Evolutionary conservation across 30 jellyfish, hydroid and myxozoan species (phyloP), one percentile per base, ranked within the genome.

Genomic region (Pseudorhiza aurosa): DNA sequence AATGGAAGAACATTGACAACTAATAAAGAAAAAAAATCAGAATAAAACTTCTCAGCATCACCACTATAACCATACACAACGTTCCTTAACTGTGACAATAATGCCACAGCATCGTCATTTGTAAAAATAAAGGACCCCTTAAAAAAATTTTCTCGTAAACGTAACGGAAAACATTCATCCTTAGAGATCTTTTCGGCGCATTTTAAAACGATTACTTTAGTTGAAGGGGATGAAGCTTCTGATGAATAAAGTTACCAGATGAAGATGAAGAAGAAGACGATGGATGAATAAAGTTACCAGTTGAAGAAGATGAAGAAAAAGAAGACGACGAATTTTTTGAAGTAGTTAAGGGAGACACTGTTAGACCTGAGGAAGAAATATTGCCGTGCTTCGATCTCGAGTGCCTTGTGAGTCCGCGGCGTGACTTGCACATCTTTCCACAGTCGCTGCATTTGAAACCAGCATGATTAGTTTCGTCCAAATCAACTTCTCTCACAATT

Each of bases 361-460:
- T 21, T 18, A 33, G 76, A 24, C 83, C n/a, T n/a, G n/a, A n/a
- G 49, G 72, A 44, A 43, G 56, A 1, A 72, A 72, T 50, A 47
- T 72, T 6, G 18, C 58, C 76, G 26, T 72, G 85, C 27, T 72
- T 72, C 85, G 55, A 45, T 44, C 28, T 72, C 9, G 77, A 44
- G 44, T 72, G 85, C 85, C 85, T 45, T 21, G 85, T 22, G 25
- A 49, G 58, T 72, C 85, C 85, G n/a, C 85, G 72, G 85, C 85
- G 85, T 72, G 85, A 72, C 85, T 43, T 72, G 25, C 85, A 72
- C 51, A 76, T 45, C 85, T 72, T 72, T 72, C 31, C 85, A 49
- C 71, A 49, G 72, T 44, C 72, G 30, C 32, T 49, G 55, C 85
- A 72, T 47, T 45, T 72, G 55, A 49, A 72, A 45, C 77, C 27